phyloP scores from a whole-genome alignment of 2,797 vertebrate species.

The Antrozous pallidus region DNA sequence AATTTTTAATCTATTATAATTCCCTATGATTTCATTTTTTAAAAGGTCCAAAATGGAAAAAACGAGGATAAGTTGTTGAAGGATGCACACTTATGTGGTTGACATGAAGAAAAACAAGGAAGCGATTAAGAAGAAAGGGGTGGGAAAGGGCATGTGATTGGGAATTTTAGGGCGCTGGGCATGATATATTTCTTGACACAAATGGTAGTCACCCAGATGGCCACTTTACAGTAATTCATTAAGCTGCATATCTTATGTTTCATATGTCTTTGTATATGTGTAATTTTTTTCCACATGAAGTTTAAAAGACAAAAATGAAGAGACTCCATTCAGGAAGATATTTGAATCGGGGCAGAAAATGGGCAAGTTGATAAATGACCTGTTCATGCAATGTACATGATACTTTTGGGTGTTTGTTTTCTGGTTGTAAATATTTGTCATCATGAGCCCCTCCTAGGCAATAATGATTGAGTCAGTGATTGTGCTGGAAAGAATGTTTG shows the following conservation, averaged over 20 bases:
- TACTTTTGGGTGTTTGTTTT: background rate
- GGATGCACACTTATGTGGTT: background rate
- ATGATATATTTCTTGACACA: background rate
- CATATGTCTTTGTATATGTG: background rate
- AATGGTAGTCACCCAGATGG: background rate
- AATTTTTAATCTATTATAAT: background rate
- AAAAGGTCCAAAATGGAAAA: background rate
- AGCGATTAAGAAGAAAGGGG: fast-evolving
- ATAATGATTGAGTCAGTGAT: background rate
- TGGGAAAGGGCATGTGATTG: fast-evolving
- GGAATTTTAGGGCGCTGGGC: background rate
- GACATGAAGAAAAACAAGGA: background rate
- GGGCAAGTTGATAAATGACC: background rate
- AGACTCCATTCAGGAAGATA: background rate
- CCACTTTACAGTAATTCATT: background rate
- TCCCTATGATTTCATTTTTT: background rate
- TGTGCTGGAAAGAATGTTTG: background rate
- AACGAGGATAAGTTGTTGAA: background rate
- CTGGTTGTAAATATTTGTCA: background rate
- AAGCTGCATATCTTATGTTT: background rate
- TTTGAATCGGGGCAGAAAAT: background rate
- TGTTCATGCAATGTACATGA: background rate
- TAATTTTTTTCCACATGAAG: background rate
- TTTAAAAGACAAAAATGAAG: background rate
- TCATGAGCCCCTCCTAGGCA: background rate